Evolutionary conservation across 1,140 invertebrate genomes (phyloP), one percentile per base, ranked within the genome.

Genomic region (Harlomillsia oculata): DNA sequence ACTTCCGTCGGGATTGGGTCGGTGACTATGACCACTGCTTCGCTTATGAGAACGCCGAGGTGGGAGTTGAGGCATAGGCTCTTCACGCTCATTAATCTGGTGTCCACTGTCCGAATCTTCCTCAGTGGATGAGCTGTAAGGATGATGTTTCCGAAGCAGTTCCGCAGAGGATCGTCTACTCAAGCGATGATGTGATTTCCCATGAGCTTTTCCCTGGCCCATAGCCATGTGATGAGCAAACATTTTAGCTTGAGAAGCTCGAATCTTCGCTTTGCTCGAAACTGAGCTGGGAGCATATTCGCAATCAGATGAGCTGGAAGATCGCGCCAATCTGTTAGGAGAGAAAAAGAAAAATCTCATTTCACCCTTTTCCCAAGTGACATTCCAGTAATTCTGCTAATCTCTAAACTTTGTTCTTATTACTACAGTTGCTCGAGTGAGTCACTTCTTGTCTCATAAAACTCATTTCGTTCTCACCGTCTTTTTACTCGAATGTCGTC

Each of bases 91-190:
- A 71, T 3, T 70, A 71, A 16, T 73, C 67, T 3, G 73, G 68
- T 34, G 46, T 21, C 51, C 53, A 48, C 53, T 63, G 36, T 46
- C 72, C 68, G 0, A 74, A 23, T 67, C 66, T 25, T 70, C 69
- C 20, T 71, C 70, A 14, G 68, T 66, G 0, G 70, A 71, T n/a
- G 70, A 69, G 41, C 62, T 64, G 44, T 68, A 71, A 1, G 68
- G 69, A 43, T 66, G 63, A 32, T 64, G 64, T 8, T 66, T 60
- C 8, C 62, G 49, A 6, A 62, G 39, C 20, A 61, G 61, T 46
- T 54, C 64, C n/a, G 64, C 71, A 61, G 65, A 71, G 69, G 73
- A 62, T 69, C 75, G 13, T 66, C 72, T 20, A 71, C 66, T 57
- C 23, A 61, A 26, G 25, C 59, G 53, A 37, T 58, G 49, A 45